phyloP scores from a whole-genome alignment of 1,140 invertebrate genomes.

The Tetragnatha versicolor region DNA sequence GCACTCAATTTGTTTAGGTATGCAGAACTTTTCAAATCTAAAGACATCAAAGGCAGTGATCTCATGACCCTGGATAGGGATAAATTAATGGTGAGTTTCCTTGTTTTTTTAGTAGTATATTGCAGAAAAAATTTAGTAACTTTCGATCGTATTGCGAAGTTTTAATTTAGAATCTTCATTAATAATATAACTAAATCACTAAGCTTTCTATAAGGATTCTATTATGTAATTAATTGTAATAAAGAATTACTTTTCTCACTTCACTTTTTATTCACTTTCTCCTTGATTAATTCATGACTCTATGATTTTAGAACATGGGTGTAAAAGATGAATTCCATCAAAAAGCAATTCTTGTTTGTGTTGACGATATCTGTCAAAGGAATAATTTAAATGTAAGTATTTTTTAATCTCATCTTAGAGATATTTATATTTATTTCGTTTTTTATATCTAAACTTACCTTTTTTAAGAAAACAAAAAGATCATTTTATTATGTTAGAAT shows the following conservation, averaged over 20 bases:
- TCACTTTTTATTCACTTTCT: not conserved
- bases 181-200: too few relatives aligned
- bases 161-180: too few relatives aligned
- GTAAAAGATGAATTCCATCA: conserved; percentile 81
- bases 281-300: not conserved
- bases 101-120: not conserved
- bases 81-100: conserved; percentile 72
- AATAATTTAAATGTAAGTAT: conserved; percentile 62
- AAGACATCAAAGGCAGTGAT: conserved; percentile 76
- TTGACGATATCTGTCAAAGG: conserved; percentile 73
- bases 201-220: not conserved
- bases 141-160: too few relatives aligned
- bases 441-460: too few relatives aligned
- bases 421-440: too few relatives aligned
- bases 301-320: conserved; percentile 73
- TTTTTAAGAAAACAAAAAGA: too few relatives aligned
- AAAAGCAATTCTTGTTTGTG: conserved; percentile 74
- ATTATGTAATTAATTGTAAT: not conserved
- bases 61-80: conserved; percentile 73
- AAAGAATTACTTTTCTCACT: not conserved
- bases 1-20: conserved; percentile 75
- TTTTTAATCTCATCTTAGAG: too few relatives aligned
- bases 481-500: too few relatives aligned
- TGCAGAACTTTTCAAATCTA: conserved; percentile 76
- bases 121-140: too few relatives aligned